A percentile compares a stretch with the other conserved stretches of the same genome.
Evolutionary conservation across 2,888 invertebrate species (phyloP).

Genomic region (Harmothoe impar): DNA sequence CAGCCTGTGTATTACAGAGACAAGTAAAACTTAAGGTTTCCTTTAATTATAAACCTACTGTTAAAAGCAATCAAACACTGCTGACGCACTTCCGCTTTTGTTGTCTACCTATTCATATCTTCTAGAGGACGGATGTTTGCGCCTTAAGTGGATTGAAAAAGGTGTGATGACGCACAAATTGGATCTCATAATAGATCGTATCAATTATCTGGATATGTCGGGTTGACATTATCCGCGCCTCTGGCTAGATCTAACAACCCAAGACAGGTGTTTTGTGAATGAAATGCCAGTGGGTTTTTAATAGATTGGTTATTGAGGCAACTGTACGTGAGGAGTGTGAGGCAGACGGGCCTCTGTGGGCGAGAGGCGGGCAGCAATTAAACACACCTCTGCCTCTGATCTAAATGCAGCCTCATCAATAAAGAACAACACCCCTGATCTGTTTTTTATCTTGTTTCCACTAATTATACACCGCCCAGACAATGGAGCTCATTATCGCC

Average conservation of each 20-base stretch:
- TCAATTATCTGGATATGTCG: not conserved
- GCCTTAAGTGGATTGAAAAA: not conserved
- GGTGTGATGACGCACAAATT: not conserved
- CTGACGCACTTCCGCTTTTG: not conserved
- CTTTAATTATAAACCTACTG: not conserved
- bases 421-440: constrained; percentile 31
- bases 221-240: constrained; percentile 26
- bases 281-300: constrained; percentile 5
- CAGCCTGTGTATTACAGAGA: not conserved
- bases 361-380: not conserved
- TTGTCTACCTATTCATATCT: constrained; percentile 13
- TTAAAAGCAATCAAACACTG: not conserved
- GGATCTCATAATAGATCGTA: not conserved
- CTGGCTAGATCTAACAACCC: constrained; percentile 11
- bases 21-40: not conserved
- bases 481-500: constrained; percentile 43
- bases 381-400: constrained; percentile 14
- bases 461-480: constrained; percentile 45
- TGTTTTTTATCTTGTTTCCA: constrained; percentile 23
- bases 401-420: not conserved
- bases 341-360: not conserved
- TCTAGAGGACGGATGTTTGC: not conserved
- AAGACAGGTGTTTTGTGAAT: constrained; percentile 2
- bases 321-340: not conserved
- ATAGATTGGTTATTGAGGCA: not conserved